Conservation (phyloP, 2,888 invertebrate genomes). For the Notocelia uddmanniana region DNA sequence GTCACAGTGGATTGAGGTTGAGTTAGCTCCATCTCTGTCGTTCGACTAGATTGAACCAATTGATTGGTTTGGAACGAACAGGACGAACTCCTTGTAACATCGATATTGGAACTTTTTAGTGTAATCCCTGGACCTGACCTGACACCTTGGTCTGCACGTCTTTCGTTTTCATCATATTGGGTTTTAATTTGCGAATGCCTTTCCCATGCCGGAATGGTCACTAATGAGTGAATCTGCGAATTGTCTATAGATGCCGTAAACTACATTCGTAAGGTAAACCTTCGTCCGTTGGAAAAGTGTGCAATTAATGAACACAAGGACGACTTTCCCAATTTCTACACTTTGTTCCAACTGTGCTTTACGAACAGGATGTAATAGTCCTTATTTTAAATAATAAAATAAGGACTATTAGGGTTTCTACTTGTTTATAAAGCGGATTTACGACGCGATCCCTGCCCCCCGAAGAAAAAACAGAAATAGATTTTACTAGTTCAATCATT, state of each 20-base stretch:
- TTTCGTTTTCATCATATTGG: too few relatives aligned
- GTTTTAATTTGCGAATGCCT: neutral
- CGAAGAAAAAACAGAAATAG: neutral
- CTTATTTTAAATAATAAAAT: too few relatives aligned
- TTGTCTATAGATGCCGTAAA: slow-evolving; percentile 3
- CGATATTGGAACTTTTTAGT: too few relatives aligned
- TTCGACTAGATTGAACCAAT: too few relatives aligned
- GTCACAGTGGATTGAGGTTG: too few relatives aligned
- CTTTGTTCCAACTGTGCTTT: neutral
- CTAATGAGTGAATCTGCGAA: slow-evolving; percentile 3
- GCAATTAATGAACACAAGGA: slow-evolving; percentile 62
- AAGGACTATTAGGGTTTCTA: neutral
- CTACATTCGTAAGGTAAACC: slow-evolving; percentile 50
- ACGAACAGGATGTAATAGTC: neutral
- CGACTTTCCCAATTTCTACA: neutral
- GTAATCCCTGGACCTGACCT: too few relatives aligned
- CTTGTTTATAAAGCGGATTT: neutral
- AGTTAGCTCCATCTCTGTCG: too few relatives aligned
- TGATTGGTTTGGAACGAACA: too few relatives aligned
- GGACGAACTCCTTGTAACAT: too few relatives aligned
- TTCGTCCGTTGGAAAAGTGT: slow-evolving; percentile 51
- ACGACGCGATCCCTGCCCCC: neutral
- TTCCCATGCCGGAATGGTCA: neutral
- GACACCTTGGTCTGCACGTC: too few relatives aligned
- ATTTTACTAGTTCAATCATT: neutral